A percentile compares a stretch with the other conserved stretches of the same genome.
Conservation (phyloP, 2,888 invertebrate species). For the Cremastobaeus sp. region DNA sequence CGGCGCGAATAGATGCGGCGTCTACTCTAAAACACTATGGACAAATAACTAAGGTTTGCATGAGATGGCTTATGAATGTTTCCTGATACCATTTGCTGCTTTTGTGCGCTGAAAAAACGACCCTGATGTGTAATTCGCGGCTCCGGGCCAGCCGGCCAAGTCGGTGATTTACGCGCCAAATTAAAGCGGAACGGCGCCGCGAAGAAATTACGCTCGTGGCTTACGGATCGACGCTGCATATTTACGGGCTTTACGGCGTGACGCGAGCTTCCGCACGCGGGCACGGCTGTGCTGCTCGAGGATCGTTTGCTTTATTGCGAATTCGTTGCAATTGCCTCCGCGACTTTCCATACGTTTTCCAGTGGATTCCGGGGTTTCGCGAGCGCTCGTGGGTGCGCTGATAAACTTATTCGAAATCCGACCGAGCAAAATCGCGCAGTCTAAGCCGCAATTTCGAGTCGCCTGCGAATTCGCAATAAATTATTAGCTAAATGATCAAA, state of each 20-base stretch:
- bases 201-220: constrained; percentile 8
- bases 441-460: no score
- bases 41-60: constrained; percentile 3
- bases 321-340: constrained; percentile 22
- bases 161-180: constrained; percentile 27
- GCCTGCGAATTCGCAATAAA: constrained; percentile 6
- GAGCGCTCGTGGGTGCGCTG: no score
- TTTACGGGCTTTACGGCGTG: constrained; percentile 18
- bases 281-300: neutral
- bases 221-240: constrained; percentile 42
- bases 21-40: constrained; percentile 19
- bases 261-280: constrained; percentile 7
- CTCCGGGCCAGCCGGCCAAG: constrained; percentile 5
- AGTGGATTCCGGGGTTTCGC: no score
- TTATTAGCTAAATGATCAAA: no score
- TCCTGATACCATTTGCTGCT: neutral
- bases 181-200: constrained; percentile 26
- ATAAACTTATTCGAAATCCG: no score
- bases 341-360: neutral
- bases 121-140: constrained; percentile 25
- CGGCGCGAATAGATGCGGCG: no score
- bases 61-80: constrained; percentile 7
- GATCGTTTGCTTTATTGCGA: constrained; percentile 21
- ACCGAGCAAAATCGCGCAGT: no score
- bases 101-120: constrained; percentile 22